Evolutionary conservation across 2,113 vertebrate genomes (phyloP).

Genomic region (Tachycineta bicolor): DNA sequence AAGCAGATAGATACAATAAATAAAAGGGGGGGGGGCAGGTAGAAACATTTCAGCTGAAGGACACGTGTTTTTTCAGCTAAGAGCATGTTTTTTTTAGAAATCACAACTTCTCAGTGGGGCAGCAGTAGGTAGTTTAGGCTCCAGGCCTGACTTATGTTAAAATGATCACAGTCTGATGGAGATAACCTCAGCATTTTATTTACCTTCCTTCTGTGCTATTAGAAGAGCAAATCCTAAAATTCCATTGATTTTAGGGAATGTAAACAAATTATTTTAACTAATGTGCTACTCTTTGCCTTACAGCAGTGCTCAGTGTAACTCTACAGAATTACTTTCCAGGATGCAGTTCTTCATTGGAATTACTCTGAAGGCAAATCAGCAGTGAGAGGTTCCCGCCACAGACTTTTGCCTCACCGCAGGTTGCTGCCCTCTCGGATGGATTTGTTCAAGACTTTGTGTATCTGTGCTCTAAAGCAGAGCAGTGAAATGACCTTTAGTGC

Average conservation of each 20-base stretch:
- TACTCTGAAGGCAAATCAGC: neutral
- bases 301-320: neutral
- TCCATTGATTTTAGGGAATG: conserved; percentile 34
- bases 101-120: neutral
- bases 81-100: neutral
- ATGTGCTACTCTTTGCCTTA: neutral
- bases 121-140: neutral
- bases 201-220: neutral
- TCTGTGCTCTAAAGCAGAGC: neutral
- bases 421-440: neutral
- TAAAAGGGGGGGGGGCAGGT: rapidly evolving
- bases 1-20: conserved; percentile 26
- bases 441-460: neutral
- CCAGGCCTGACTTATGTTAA: neutral
- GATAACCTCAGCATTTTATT: conserved; percentile 27
- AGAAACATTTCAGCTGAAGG: neutral
- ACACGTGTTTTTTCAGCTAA: neutral
- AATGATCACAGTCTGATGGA: neutral
- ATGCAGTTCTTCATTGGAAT: neutral
- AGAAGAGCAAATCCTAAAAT: conserved; percentile 9
- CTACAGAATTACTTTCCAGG: conserved; percentile 2
- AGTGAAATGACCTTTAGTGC: neutral
- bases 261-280: conserved; percentile 51
- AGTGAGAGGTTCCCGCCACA: neutral
- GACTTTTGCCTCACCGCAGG: neutral